Conservation (phyloP, 2,797 vertebrate species). For the Sphenopsis melanotis region DNA sequence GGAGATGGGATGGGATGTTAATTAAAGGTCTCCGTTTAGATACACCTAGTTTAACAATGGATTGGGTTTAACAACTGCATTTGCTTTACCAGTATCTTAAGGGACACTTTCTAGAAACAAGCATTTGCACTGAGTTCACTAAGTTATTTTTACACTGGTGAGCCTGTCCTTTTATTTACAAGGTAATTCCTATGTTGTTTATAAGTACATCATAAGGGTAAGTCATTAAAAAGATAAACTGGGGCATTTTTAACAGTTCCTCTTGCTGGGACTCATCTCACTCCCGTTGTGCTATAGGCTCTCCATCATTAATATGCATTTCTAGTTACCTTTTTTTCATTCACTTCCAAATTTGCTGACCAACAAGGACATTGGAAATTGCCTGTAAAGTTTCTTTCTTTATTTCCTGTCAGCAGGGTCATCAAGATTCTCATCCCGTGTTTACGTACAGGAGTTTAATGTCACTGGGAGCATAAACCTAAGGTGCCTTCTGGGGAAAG, state of each 20-base stretch:
- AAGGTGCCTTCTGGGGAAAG: constrained; percentile 22
- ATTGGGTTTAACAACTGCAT: neutral
- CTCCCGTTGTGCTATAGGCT: neutral
- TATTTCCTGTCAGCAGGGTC: constrained; percentile 26
- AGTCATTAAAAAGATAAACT: neutral
- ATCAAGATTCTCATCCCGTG: constrained; percentile 21
- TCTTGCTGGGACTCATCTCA: neutral
- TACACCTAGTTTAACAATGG: neutral
- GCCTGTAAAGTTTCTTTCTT: constrained; percentile 37
- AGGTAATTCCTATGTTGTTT: neutral
- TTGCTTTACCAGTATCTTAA: constrained; percentile 10
- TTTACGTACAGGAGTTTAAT: neutral
- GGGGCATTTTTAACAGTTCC: neutral
- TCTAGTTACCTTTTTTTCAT: constrained; percentile 4
- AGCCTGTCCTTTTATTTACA: neutral
- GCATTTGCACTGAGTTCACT: neutral
- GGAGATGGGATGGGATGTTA: neutral
- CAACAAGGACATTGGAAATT: constrained; percentile 46
- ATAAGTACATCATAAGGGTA: neutral
- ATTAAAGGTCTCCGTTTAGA: neutral
- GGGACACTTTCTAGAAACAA: neutral
- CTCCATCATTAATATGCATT: constrained; percentile 41
- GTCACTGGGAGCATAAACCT: neutral
- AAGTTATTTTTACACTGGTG: neutral
- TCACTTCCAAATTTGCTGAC: constrained; percentile 49